phyloP scores from a whole-genome alignment of 2,797 vertebrate genomes.

The Stomatorhinus walkeri region DNA sequence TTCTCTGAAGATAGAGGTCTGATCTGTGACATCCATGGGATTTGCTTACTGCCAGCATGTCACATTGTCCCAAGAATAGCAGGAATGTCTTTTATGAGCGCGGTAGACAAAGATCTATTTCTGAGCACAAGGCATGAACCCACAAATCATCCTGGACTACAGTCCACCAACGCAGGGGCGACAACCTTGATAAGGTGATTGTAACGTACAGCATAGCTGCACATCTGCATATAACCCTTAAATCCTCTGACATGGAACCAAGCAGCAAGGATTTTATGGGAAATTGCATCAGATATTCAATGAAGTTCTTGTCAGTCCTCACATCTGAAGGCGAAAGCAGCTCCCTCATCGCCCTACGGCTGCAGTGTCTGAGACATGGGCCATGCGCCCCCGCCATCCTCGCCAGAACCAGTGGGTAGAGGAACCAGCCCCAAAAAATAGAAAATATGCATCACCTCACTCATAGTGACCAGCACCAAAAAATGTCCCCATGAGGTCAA shows the following conservation, averaged over 20 bases:
- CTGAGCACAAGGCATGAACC: not conserved
- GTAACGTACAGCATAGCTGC: not conserved
- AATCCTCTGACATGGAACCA: not conserved
- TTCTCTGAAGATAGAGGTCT: not conserved
- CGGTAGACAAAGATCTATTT: not conserved
- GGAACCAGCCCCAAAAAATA: not conserved
- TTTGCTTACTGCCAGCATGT: not conserved
- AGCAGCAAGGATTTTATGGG: not conserved
- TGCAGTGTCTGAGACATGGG: not conserved
- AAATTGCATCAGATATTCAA: not conserved
- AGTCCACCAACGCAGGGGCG: not conserved
- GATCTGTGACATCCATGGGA: not conserved
- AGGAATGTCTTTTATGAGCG: constrained; percentile 1
- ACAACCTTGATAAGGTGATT: constrained; percentile 3
- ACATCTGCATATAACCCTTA: constrained; percentile 7
- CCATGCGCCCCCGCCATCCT: not conserved
- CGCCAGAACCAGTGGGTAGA: not conserved
- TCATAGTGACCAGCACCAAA: not conserved
- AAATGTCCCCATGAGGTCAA: not conserved
- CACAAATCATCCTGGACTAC: not conserved
- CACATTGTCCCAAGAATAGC: not conserved
- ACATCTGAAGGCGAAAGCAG: not conserved
- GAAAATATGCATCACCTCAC: not conserved
- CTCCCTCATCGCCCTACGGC: not conserved
- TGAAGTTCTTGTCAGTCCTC: not conserved